Conservation (phyloP, 2,888 invertebrate genomes). For the Sussaba pulchella region DNA sequence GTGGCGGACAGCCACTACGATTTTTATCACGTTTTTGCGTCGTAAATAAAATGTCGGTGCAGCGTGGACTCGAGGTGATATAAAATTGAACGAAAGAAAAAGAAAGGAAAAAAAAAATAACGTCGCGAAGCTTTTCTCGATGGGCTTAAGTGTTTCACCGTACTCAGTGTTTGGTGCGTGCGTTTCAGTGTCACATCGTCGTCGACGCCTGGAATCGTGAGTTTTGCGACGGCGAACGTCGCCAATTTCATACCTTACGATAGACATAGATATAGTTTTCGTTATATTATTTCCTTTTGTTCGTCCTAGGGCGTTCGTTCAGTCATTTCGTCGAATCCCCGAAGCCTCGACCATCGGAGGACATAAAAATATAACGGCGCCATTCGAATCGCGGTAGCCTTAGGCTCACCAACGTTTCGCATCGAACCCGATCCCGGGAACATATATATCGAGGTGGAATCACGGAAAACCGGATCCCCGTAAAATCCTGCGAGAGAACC, state of each 20-base stretch:
- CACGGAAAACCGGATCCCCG: constrained; percentile 28
- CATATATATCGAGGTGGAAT: constrained; percentile 45
- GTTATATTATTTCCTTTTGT: constrained; percentile 18
- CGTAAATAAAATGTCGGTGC: constrained; percentile 37
- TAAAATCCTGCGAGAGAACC: constrained; percentile 27
- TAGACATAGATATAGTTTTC: constrained; percentile 9
- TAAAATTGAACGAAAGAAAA: constrained; percentile 3
- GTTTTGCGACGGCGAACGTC: constrained; percentile 13
- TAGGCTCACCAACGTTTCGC: too few species aligned
- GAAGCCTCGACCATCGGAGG: constrained; percentile 20
- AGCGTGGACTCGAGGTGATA: neutral
- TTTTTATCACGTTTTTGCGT: constrained; percentile 26
- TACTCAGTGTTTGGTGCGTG: constrained; percentile 39
- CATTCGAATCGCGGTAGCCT: constrained; percentile 1
- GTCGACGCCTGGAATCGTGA: constrained; percentile 33
- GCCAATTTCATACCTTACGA: neutral
- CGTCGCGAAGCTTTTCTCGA: constrained; percentile 3
- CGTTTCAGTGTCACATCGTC: constrained; percentile 32
- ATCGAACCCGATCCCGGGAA: neutral
- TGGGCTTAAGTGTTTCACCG: constrained; percentile 4
- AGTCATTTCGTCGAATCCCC: constrained; percentile 17
- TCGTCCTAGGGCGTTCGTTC: constrained; percentile 21
- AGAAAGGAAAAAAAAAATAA: neutral
- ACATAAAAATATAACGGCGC: constrained; percentile 54
- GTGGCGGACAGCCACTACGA: constrained; percentile 20